phyloP scores from a whole-genome alignment of 2,113 vertebrate species.

The Nerophis lumbriciformis region DNA sequence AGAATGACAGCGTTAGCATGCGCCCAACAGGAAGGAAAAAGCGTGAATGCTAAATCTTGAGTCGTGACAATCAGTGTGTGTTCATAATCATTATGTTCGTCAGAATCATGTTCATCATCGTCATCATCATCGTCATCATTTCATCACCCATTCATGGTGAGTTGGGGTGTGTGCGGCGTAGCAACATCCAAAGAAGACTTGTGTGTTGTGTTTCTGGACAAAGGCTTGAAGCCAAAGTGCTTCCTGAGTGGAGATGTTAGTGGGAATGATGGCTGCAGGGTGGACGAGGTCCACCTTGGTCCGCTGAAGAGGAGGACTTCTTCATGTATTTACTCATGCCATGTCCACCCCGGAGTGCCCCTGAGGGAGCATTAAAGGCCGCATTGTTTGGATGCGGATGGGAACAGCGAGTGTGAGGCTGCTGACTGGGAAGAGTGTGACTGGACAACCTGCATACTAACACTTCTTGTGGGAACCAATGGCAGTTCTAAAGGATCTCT shows the following conservation, averaged over 20 bases:
- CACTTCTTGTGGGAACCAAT: constrained; percentile 65
- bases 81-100: background rate
- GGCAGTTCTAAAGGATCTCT: constrained; percentile 48
- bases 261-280: constrained; percentile 61
- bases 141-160: constrained; percentile 8
- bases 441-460: constrained; percentile 42
- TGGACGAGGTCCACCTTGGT: constrained; percentile 54
- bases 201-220: constrained; percentile 61
- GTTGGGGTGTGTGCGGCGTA: too few species aligned
- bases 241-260: constrained; percentile 18
- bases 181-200: constrained; percentile 77
- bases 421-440: constrained; percentile 16
- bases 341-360: constrained; percentile 67
- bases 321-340: constrained; percentile 84
- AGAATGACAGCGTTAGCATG: too few species aligned
- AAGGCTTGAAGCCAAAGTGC: constrained; percentile 50
- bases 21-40: too few species aligned
- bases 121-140: constrained; percentile 11
- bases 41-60: too few species aligned
- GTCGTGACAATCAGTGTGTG: background rate
- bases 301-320: constrained; percentile 79
- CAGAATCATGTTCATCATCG: background rate
- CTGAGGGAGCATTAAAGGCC: constrained; percentile 54
- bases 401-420: constrained; percentile 41
- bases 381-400: constrained; percentile 56